Conservation (phyloP, 2,888 invertebrate species). For the Drosophila percnosoma region DNA sequence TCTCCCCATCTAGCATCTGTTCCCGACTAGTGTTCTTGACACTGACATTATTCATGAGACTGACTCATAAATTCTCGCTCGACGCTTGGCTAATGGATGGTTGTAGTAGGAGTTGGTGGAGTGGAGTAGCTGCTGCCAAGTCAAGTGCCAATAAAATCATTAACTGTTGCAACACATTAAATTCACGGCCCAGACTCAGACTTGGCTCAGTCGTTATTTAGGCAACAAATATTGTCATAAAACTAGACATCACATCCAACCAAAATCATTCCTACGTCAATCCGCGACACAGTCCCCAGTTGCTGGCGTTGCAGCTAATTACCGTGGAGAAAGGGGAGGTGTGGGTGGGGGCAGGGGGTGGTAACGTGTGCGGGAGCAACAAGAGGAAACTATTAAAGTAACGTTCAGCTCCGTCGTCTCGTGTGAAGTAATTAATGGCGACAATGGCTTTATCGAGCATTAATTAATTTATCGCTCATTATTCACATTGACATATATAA, state of each 20-base stretch:
- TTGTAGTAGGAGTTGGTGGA: background rate
- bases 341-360: background rate
- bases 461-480: constrained; percentile 76
- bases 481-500: constrained; percentile 23
- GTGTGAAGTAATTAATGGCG: constrained; percentile 68
- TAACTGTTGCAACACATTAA: constrained; percentile 77
- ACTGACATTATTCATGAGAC: constrained; percentile 66
- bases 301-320: constrained; percentile 62
- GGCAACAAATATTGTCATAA: constrained; percentile 63
- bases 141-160: constrained; percentile 76
- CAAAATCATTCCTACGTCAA: constrained; percentile 15
- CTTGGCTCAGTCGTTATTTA: constrained; percentile 43
- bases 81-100: constrained; percentile 40
- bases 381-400: constrained; percentile 60
- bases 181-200: constrained; percentile 47
- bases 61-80: constrained; percentile 58
- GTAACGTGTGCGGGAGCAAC: constrained; percentile 16
- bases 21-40: constrained; percentile 32
- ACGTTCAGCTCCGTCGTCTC: constrained; percentile 34
- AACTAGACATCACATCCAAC: constrained; percentile 45
- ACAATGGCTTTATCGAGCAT: constrained; percentile 73
- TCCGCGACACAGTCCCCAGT: constrained; percentile 14
- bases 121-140: constrained; percentile 27
- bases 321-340: constrained; percentile 13
- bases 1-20: constrained; percentile 3